Percentiles rank a stretch among this genome's conserved stretches.
Evolutionary conservation across 2,888 invertebrate species (phyloP).

Genomic region (Parnassius smintheus): DNA sequence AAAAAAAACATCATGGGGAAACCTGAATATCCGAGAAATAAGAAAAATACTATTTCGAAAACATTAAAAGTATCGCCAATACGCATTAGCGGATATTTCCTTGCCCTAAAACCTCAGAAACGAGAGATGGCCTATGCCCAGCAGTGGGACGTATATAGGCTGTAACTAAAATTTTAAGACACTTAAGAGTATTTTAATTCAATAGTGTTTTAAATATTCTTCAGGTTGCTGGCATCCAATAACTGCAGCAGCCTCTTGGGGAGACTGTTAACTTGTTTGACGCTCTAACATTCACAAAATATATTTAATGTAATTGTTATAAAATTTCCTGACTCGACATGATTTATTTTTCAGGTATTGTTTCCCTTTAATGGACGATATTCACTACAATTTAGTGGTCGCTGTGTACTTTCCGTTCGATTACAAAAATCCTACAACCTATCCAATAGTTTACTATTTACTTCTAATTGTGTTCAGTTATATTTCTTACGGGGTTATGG

Average conservation of each 20-base stretch:
- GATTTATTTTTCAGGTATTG: conserved; percentile 50
- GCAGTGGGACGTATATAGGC: too few relatives aligned
- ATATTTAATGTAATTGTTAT: background rate
- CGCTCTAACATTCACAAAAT: background rate
- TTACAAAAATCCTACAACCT: conserved; percentile 43
- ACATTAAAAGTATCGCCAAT: too few relatives aligned
- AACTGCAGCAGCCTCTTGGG: background rate
- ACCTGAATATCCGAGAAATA: too few relatives aligned
- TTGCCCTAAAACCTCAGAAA: too few relatives aligned
- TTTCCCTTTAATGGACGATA: conserved; percentile 60
- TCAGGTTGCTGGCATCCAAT: background rate
- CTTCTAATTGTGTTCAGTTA: conserved; percentile 52
- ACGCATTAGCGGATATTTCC: too few relatives aligned
- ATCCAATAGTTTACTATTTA: conserved; percentile 46
- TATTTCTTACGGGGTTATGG: conserved; percentile 61
- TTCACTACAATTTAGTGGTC: conserved; percentile 62
- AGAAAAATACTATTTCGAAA: too few relatives aligned
- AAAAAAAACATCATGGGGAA: too few relatives aligned
- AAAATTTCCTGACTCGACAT: background rate
- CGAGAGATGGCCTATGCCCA: too few relatives aligned
- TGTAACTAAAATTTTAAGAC: too few relatives aligned
- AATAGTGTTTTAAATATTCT: background rate
- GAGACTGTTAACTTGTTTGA: too few relatives aligned
- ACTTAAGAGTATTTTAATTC: background rate
- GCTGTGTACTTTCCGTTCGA: conserved; percentile 51